phyloP scores from a whole-genome alignment of 2,888 invertebrate genomes.

The Carcina quercana region DNA sequence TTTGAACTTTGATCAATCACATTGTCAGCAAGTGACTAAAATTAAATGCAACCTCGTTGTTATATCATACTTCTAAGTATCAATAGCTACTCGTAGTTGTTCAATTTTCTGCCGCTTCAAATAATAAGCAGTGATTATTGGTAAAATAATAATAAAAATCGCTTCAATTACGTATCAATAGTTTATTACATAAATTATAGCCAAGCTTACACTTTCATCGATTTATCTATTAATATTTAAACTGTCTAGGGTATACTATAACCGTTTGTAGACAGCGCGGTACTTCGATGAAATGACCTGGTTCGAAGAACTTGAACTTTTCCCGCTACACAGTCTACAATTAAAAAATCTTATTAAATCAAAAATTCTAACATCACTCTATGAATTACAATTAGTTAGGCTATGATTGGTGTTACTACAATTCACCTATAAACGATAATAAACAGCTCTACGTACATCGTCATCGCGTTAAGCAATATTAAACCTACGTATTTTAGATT shows the following conservation, averaged over 20 bases:
- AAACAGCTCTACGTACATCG: conserved; percentile 29
- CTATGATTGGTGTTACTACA: conserved; percentile 71
- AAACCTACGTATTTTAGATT: conserved; percentile 31
- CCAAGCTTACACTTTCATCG: conserved; percentile 70
- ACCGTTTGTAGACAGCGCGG: conserved; percentile 44
- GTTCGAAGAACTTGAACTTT: conserved; percentile 14
- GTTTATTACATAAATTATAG: conserved; percentile 74
- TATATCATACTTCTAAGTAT: too few relatives aligned
- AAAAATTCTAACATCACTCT: conserved; percentile 69
- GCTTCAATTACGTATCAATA: conserved; percentile 57
- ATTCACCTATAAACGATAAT: conserved; percentile 44
- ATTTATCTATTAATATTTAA: conserved; percentile 56
- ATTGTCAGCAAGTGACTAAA: too few relatives aligned
- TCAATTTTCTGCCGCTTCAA: too few relatives aligned
- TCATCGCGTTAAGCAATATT: conserved; percentile 46
- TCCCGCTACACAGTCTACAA: conserved; percentile 44
- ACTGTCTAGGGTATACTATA: conserved; percentile 55
- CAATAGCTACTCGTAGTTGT: too few relatives aligned
- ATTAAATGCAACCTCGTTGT: too few relatives aligned
- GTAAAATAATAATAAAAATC: conserved; percentile 27
- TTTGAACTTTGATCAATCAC: too few relatives aligned
- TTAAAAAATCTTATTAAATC: conserved; percentile 62
- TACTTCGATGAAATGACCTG: conserved; percentile 20
- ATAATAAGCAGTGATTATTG: neutral
- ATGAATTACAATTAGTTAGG: conserved; percentile 62